Conservation (phyloP, 2,113 vertebrate genomes). For the Tyto alba region DNA sequence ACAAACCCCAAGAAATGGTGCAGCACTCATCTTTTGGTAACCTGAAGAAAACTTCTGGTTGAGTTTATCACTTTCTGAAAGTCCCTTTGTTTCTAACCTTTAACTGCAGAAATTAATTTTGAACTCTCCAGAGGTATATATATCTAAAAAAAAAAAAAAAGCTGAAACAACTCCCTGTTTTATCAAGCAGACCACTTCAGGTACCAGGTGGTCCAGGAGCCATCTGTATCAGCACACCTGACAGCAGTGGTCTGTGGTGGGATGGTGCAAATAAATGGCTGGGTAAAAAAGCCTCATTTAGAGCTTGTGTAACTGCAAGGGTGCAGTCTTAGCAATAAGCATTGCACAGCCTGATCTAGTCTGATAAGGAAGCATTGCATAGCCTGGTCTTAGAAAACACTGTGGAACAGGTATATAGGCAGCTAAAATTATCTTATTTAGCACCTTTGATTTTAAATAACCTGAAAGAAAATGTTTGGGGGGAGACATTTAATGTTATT, state of each 20-base stretch:
- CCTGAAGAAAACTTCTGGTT: background rate
- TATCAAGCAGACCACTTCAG: background rate
- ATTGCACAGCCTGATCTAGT: background rate
- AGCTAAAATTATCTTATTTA: background rate
- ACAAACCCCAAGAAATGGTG: background rate
- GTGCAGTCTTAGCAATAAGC: background rate
- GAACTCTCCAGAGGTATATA: background rate
- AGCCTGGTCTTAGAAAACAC: background rate
- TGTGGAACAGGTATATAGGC: background rate
- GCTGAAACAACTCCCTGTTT: background rate
- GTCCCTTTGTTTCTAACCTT: background rate
- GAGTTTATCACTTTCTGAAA: background rate
- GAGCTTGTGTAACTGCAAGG: background rate
- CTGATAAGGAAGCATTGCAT: background rate
- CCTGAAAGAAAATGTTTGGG: background rate
- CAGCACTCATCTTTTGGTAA: background rate
- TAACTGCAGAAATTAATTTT: background rate
- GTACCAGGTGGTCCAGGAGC: background rate
- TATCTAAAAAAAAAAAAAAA: background rate
- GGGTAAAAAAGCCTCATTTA: background rate
- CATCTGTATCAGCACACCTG: background rate
- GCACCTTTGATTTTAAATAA: background rate
- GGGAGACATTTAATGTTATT: background rate
- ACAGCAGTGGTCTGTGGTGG: background rate
- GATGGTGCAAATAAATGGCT: background rate